Evolutionary conservation across 2,888 invertebrate species (phyloP).

Genomic region (Seira ritae): DNA sequence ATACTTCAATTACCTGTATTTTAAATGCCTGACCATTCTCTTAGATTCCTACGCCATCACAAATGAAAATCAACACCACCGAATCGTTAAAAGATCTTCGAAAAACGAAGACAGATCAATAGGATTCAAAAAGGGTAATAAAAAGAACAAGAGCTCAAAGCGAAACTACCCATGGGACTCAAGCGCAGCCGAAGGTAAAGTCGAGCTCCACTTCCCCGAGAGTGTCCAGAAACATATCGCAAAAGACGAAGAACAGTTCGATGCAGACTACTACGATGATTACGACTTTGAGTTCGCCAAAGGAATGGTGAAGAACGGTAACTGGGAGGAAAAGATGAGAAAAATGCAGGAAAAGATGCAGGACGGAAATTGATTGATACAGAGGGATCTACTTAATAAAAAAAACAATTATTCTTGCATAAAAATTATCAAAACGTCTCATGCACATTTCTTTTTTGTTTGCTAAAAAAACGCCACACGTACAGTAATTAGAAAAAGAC

Average conservation of each 20-base stretch:
- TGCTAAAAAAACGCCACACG: too few relatives aligned
- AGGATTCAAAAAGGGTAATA: not conserved
- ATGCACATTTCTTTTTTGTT: too few relatives aligned
- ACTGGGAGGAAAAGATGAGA: slow-evolving; percentile 28
- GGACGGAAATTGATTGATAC: too few relatives aligned
- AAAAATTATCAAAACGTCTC: too few relatives aligned
- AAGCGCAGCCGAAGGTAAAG: not conserved
- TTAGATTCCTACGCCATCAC: too few relatives aligned
- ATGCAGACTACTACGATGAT: slow-evolving; percentile 46
- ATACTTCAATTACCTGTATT: too few relatives aligned
- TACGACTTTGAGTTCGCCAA: slow-evolving; percentile 54
- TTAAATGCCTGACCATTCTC: too few relatives aligned
- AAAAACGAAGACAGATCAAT: not conserved
- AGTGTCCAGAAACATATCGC: not conserved
- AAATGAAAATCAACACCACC: too few relatives aligned
- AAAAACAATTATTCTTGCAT: too few relatives aligned
- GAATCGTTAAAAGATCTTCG: not conserved
- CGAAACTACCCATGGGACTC: slow-evolving; percentile 31
- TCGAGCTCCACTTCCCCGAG: slow-evolving; percentile 5
- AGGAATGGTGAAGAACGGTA: slow-evolving; percentile 33
- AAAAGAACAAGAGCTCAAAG: not conserved
- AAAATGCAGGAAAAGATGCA: not conserved
- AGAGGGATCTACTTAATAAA: too few relatives aligned
- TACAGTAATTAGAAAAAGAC: too few relatives aligned
- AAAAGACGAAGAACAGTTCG: slow-evolving; percentile 20